Conservation (phyloP, 35 echinoderm and acorn worm species). For the Apostichopus japonicus region DNA sequence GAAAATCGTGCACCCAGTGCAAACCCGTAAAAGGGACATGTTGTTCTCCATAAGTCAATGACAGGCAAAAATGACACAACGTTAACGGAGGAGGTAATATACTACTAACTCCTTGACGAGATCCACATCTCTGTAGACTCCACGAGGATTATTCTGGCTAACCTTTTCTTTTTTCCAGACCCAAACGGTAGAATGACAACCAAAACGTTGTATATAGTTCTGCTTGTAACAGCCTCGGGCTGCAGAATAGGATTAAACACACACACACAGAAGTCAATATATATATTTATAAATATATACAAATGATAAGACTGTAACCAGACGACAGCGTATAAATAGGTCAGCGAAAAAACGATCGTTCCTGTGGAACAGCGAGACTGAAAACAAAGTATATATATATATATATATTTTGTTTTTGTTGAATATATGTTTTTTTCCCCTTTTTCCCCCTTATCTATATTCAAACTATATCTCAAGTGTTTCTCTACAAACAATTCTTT, state of each 20-base stretch:
- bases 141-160: neutral
- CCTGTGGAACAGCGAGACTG: too few relatives aligned
- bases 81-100: neutral
- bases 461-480: neutral
- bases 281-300: neutral
- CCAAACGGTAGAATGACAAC: neutral
- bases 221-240: neutral
- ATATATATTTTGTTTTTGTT: neutral
- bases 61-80: too few relatives aligned
- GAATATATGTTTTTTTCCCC: neutral
- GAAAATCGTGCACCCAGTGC: conserved; percentile 11
- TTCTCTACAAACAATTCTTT: neutral
- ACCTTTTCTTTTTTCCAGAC: neutral
- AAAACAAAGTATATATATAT: too few relatives aligned
- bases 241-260: neutral
- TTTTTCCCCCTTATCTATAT: neutral
- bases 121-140: neutral
- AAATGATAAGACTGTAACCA: neutral
- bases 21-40: conserved; percentile 10
- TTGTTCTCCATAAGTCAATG: neutral
- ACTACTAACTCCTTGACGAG: neutral
- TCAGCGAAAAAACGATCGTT: neutral
- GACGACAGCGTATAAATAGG: neutral
- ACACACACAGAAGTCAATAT: neutral
- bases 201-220: neutral